Evolutionary conservation across 2,113 vertebrate species (phyloP), one percentile per base, ranked within the genome.

Genomic region (Dromaius novaehollandiae): DNA sequence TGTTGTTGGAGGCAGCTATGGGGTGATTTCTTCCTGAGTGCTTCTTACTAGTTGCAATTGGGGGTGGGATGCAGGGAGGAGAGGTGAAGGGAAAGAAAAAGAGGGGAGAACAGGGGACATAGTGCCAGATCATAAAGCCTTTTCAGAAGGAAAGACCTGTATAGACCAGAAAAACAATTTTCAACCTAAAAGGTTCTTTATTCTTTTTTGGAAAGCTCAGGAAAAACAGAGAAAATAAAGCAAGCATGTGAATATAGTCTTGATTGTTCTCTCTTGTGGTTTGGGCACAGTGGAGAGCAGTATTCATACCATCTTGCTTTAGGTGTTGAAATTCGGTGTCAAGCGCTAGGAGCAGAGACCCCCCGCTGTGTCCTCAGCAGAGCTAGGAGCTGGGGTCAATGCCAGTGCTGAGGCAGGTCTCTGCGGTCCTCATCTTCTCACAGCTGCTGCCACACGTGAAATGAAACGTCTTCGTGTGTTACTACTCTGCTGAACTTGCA

Each of bases 191-290:
- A 69, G 48, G 0, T 63, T 63, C 5, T 25, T 21, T n/a, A n/a
- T n/a, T 25, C n/a, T 26, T 42, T 28, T 12, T 3, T 7, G 0
- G 0, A 53, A 13, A 58, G 6, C 48, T 87, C 10, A 50, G 73
- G 46, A 46, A 46, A 60, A 38, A 36, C 34, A 48, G 77, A 84
- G 9, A 11, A 18, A 71, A 5, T 16, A 58, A 80, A 68, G 6
- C 1, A 9, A 1, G 19, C 4, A 3, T 10, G 6, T 26, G 56
- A 50, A 12, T 4, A 2, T 4, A 30, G 40, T 7, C 20, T n/a
- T 66, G 16, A 4, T 38, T 71, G 36, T 13, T 58, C 28, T 28
- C 34, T 50, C 22, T 26, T 30, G 9, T 26, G 42, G 19, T 16
- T 53, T n/a, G 24, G 68, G 55, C 36, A 58, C 25, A 50, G 74